Evolutionary conservation across 2,888 invertebrate species (phyloP).

Genomic region (Leptothorax acervorum): DNA sequence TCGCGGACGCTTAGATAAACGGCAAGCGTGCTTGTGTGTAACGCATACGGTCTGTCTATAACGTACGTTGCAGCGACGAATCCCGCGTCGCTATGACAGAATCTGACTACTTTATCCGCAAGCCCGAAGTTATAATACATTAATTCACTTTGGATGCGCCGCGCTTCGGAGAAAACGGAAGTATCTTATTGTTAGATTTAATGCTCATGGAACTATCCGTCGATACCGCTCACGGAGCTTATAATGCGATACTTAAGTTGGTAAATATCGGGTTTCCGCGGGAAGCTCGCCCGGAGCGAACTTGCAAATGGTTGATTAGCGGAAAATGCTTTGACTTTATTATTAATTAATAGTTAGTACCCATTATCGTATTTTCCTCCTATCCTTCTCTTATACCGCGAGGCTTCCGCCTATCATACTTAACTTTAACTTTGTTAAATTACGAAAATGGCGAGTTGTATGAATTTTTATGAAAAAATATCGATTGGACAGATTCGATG

Average conservation of each 20-base stretch:
- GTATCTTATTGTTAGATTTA: conserved; percentile 44
- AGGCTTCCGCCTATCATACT: conserved; percentile 2
- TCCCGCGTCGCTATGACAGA: conserved; percentile 17
- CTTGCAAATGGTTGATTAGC: conserved; percentile 50
- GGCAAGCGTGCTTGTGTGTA: conserved; percentile 18
- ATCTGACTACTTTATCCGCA: conserved; percentile 69
- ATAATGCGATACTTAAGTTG: conserved; percentile 50
- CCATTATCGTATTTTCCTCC: conserved; percentile 43
- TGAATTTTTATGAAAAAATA: not conserved
- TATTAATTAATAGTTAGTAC: conserved; percentile 46
- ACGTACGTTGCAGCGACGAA: conserved; percentile 37
- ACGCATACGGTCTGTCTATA: conserved; percentile 62
- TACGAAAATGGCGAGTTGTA: not conserved
- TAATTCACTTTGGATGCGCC: conserved; percentile 66
- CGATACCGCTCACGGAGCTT: conserved; percentile 45
- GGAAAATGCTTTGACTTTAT: conserved; percentile 54
- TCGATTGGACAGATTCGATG: not conserved
- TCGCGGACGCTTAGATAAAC: conserved; percentile 74
- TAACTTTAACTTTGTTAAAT: conserved; percentile 3
- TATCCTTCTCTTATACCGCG: not conserved
- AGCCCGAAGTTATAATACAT: conserved; percentile 50
- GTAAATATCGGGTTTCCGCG: conserved; percentile 48
- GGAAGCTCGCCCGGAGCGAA: conserved; percentile 18
- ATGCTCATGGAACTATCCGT: conserved; percentile 50
- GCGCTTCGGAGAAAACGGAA: conserved; percentile 6